phyloP scores from a whole-genome alignment of 2,797 vertebrate genomes.

The Sebastiscus tertius region DNA sequence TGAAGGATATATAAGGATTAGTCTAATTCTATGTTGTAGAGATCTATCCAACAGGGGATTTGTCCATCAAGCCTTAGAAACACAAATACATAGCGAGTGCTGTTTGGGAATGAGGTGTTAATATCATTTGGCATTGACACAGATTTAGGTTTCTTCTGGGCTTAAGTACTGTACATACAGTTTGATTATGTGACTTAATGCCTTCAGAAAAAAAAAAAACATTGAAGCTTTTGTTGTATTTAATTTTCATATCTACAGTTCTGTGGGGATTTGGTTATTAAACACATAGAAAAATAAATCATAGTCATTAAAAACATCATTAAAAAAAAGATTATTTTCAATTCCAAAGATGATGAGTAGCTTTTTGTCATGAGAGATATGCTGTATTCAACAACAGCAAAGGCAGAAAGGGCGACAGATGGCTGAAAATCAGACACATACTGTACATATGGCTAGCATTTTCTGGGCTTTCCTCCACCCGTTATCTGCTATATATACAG shows the following conservation, averaged over 20 bases:
- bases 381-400: background rate
- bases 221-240: background rate
- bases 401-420: background rate
- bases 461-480: background rate
- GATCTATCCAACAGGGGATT: slow-evolving; percentile 64
- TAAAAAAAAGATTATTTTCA: background rate
- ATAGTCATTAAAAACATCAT: background rate
- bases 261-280: background rate
- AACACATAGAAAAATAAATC: background rate
- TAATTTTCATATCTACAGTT: background rate
- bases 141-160: slow-evolving; percentile 1
- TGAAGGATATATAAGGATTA: slow-evolving; percentile 67
- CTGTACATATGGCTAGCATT: background rate
- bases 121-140: slow-evolving; percentile 8
- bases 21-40: slow-evolving; percentile 63
- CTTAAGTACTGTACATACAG: background rate
- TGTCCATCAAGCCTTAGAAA: slow-evolving; percentile 55
- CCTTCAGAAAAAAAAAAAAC: background rate
- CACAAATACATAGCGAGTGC: slow-evolving; percentile 28
- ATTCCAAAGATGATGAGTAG: background rate
- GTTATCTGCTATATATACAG: background rate
- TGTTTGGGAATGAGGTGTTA: slow-evolving; percentile 43
- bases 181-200: background rate
- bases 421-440: background rate
- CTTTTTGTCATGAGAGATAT: background rate